Conservation (phyloP, 2,113 vertebrate species). For the Rhineura floridana region DNA sequence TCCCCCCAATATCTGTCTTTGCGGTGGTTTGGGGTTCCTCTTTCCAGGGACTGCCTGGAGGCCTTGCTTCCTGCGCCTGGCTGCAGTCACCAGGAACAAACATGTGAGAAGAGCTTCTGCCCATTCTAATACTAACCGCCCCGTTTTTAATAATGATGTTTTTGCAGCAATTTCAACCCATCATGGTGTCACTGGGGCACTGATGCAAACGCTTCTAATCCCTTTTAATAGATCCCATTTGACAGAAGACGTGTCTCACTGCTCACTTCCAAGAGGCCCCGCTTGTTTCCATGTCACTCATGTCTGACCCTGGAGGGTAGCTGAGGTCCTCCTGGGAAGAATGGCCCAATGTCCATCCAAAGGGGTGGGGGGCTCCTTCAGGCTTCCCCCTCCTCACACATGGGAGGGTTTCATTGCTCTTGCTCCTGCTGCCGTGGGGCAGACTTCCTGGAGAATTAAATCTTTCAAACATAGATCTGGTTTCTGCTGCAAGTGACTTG, state of each 20-base stretch:
- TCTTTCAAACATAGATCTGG: neutral
- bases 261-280: constrained; percentile 60
- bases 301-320: constrained; percentile 54
- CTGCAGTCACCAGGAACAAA: constrained; percentile 29
- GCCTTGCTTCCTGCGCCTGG: neutral
- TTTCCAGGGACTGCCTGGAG: fast-evolving
- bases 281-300: constrained; percentile 44
- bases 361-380: neutral
- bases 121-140: constrained; percentile 70
- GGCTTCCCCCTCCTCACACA: neutral
- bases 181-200: constrained; percentile 68
- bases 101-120: constrained; percentile 66
- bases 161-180: constrained; percentile 72
- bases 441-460: no score
- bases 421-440: neutral
- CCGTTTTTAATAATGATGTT: constrained; percentile 77
- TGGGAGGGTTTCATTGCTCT: neutral
- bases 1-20: neutral
- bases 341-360: constrained; percentile 61
- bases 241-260: constrained; percentile 67
- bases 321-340: constrained; percentile 54
- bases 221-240: constrained; percentile 74
- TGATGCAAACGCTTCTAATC: constrained; percentile 70
- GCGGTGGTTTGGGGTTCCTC: neutral
- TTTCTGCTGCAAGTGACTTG: neutral